Conservation (phyloP, 2,113 vertebrate species). For the Cephalopholis sonnerati region DNA sequence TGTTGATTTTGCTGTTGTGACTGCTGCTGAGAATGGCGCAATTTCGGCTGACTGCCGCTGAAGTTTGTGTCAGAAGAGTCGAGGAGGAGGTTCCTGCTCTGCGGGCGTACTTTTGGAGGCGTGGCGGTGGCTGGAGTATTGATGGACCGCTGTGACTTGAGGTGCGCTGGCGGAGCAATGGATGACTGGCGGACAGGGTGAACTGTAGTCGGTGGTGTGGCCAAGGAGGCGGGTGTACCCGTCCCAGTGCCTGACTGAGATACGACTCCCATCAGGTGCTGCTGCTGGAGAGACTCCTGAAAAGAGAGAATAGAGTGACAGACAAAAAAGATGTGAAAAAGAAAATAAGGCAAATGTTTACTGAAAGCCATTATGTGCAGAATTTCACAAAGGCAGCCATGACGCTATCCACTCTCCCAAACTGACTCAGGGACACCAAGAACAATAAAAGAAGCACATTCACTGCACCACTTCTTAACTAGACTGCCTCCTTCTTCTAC, state of each 20-base stretch:
- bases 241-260: slow-evolving; percentile 82
- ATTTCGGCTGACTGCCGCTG: slow-evolving; percentile 77
- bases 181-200: slow-evolving; percentile 84
- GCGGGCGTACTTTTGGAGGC: slow-evolving; percentile 89
- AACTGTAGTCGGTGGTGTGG: slow-evolving; percentile 86
- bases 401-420: too few species aligned
- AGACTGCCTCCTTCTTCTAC: too few species aligned
- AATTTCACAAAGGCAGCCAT: too few species aligned
- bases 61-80: slow-evolving; percentile 90
- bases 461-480: too few species aligned
- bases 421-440: too few species aligned
- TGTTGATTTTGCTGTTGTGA: slow-evolving; percentile 22
- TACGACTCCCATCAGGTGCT: slow-evolving; percentile 83
- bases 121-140: slow-evolving; percentile 83
- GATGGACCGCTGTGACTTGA: slow-evolving; percentile 85
- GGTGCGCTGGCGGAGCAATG: slow-evolving; percentile 79
- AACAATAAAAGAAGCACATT: too few species aligned
- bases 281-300: slow-evolving; percentile 86
- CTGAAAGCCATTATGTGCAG: neutral
- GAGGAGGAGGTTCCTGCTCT: slow-evolving; percentile 92
- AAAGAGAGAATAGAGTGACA: neutral
- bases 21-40: slow-evolving; percentile 61
- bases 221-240: slow-evolving; percentile 83
- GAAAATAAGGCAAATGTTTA: neutral
- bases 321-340: neutral